These are phyloP conservation scores for Catocala nupta DNA, from an alignment of 2,888 invertebrate species.

Conservation along the genomic window DNA sequence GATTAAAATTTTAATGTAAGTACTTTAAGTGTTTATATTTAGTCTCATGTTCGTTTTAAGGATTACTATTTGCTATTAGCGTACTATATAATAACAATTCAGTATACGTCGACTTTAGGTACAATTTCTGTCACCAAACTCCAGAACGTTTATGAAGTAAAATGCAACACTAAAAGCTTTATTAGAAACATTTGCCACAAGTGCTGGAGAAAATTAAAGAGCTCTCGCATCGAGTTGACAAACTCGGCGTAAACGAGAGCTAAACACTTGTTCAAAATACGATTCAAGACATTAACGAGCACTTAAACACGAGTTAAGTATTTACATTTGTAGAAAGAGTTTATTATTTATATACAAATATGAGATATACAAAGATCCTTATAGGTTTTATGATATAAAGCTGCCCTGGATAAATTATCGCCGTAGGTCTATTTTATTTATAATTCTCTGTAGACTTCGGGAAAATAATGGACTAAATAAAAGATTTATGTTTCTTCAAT, in stretches of 20 bases:
- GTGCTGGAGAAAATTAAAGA: constrained; percentile 13
- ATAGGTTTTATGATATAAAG: no score
- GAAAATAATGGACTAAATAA: not conserved
- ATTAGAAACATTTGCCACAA: constrained; percentile 15
- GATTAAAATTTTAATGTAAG: constrained; percentile 7
- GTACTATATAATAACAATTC: not conserved
- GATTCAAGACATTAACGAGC: constrained; percentile 30
- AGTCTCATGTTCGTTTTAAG: not conserved
- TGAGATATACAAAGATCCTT: no score
- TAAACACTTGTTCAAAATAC: constrained; percentile 26
- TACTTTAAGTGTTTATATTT: not conserved
- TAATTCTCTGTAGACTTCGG: not conserved
- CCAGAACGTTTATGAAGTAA: not conserved
- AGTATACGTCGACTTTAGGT: not conserved
- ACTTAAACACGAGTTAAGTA: constrained; percentile 24
- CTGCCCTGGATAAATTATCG: no score
- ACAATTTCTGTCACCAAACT: not conserved
- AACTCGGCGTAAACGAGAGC: constrained; percentile 20
- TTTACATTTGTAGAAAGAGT: constrained; percentile 4
- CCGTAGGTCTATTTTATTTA: constrained; percentile 11
- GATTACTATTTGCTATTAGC: not conserved
- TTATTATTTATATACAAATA: no score
- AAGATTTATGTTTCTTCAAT: not conserved
- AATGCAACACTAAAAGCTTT: constrained; percentile 18
- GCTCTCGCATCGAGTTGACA: constrained; percentile 21